Evolutionary conservation across 2,888 invertebrate genomes (phyloP), one percentile per base, ranked within the genome.

Genomic region (Axea sp.): DNA sequence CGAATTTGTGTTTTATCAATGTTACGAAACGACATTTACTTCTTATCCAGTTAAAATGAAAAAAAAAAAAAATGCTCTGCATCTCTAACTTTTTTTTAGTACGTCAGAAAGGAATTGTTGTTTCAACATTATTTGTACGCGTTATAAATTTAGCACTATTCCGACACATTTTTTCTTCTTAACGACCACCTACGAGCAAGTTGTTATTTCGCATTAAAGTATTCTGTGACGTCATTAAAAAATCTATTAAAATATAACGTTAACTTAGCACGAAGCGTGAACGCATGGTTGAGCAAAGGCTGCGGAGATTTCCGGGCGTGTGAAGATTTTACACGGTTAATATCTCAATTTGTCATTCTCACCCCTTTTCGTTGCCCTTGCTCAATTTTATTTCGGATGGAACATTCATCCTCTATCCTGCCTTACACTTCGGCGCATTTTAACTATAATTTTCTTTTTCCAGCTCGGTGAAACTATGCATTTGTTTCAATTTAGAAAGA

Each of bases 311-410:
- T 55, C 22, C 51, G 72, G 45, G 55, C 64, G 67, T 55, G 77
- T 73, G 77, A 79, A 79, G 79, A 79, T 81, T 80, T 80, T 76
- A 55, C 74, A 73, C 76, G 76, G 78, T 79, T 79, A 80, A 83
- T 81, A 81, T 77, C 80, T 76, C 82, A 75, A 81, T 83, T 83
- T 83, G 83, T 82, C 83, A 84, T 83, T 82, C 80, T 83, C 82
- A 78, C 75, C 76, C 77, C 71, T 77, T 73, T 41, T 41, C 64
- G 49, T 73, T 69, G 26, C 51, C 59, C 33, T 43, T 43, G 53
- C 69, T 33, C 39, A 57, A 59, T 68, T 60, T 69, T 69, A 57
- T 14, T 53, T 47, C 33, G 59, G 75, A 45, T 53, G 17, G 73
- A 64, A 71, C 75, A 76, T 76, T 69, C 72, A 76, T 76, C 73